These are phyloP conservation scores for Pluvialis apricaria DNA, from an alignment of 2,113 vertebrate species.

Conservation along the genomic window DNA sequence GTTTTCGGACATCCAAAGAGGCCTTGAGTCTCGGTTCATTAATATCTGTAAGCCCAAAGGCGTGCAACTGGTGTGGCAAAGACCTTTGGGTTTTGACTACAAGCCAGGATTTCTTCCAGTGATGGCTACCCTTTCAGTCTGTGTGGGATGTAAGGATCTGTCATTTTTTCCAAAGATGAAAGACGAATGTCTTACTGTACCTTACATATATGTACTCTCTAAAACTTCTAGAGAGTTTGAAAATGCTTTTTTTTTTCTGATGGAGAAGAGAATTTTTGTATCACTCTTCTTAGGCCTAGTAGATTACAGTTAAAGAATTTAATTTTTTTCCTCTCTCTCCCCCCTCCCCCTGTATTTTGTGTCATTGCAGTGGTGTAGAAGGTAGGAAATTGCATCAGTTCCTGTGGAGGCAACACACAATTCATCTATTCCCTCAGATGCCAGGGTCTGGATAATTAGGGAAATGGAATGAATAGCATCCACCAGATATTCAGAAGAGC, in stretches of 20 bases:
- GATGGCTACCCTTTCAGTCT: background rate
- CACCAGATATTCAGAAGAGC: background rate
- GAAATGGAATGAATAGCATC: background rate
- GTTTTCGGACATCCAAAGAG: background rate
- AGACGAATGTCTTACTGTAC: background rate
- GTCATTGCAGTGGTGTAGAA: background rate
- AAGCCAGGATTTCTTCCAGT: background rate
- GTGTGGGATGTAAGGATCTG: background rate
- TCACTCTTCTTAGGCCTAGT: background rate
- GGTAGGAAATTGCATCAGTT: background rate
- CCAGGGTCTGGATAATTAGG: background rate
- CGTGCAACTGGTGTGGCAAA: background rate
- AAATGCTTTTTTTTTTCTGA: background rate
- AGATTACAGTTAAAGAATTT: background rate
- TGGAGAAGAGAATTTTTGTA: background rate
- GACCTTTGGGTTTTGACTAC: background rate
- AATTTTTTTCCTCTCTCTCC: background rate
- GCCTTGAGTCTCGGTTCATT: background rate
- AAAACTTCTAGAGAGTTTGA: background rate
- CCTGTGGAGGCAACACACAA: background rate
- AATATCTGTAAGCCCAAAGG: background rate
- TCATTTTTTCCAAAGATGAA: background rate
- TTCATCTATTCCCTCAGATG: background rate
- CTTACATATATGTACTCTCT: background rate
- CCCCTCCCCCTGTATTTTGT: background rate